These are phyloP conservation scores for Saccopteryx leptura DNA, from an alignment of 2,113 vertebrate species.

Conservation along the genomic window DNA sequence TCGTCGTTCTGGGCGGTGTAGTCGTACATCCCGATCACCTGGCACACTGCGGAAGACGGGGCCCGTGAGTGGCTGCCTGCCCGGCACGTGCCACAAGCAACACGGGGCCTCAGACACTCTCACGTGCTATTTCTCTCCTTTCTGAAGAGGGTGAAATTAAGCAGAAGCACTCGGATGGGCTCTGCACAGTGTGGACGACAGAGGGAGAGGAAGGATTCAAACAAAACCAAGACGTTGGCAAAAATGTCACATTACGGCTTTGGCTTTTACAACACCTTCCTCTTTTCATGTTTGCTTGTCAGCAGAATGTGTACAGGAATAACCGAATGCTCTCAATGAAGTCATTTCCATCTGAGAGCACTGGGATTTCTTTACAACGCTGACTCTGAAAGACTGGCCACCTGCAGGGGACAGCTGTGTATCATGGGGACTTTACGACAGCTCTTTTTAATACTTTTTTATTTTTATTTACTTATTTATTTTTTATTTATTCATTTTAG, in stretches of 20 bases:
- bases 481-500: too few relatives aligned
- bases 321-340: neutral
- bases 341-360: fast-evolving
- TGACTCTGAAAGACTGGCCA: neutral
- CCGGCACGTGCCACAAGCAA: fast-evolving
- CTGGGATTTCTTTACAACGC: fast-evolving
- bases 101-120: fast-evolving
- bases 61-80: neutral
- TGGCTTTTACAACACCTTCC: neutral
- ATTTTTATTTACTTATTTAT: too few relatives aligned
- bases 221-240: neutral
- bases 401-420: neutral
- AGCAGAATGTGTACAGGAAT: neutral
- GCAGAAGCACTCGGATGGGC: neutral
- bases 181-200: fast-evolving
- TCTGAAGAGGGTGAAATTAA: fast-evolving
- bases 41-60: slow-evolving; percentile 92
- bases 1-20: slow-evolving; percentile 99
- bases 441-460: neutral
- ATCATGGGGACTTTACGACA: fast-evolving
- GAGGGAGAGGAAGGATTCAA: neutral
- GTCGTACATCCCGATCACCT: slow-evolving; percentile 99
- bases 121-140: fast-evolving
- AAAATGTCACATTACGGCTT: neutral
- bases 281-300: neutral